Percentiles rank a stretch among this genome's conserved stretches.
phyloP scores from a whole-genome alignment of 2,888 invertebrate genomes.

The Cantharis lateralis region DNA sequence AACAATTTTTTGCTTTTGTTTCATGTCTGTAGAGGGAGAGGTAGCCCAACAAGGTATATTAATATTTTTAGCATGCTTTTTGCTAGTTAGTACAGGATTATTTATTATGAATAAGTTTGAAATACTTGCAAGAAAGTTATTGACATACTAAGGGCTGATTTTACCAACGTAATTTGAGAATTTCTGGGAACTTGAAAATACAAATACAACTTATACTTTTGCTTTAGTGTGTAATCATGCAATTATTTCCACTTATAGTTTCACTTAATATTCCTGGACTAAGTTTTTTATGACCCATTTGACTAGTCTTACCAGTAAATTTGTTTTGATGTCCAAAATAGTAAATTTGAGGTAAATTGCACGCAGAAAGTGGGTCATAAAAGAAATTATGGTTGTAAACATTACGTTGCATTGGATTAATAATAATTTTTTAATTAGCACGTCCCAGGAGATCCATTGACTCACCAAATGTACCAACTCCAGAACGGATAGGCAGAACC shows the following conservation, averaged over 20 bases:
- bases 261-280: neutral
- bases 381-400: neutral
- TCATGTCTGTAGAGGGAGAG: conserved; percentile 63
- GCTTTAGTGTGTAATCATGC: neutral
- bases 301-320: neutral
- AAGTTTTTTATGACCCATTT: conserved; percentile 8
- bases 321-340: neutral
- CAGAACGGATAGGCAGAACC: conserved; percentile 63
- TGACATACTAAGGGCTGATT: too few relatives aligned
- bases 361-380: conserved; percentile 1
- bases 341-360: neutral
- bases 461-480: conserved; percentile 60
- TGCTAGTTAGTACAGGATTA: neutral
- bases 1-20: conserved; percentile 45
- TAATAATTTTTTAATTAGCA: conserved; percentile 55
- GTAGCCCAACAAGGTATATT: conserved; percentile 67
- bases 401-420: neutral
- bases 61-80: conserved; percentile 26
- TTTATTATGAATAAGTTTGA: neutral
- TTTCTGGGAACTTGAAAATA: too few relatives aligned
- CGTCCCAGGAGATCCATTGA: conserved; percentile 69
- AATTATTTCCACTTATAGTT: neutral
- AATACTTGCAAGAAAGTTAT: neutral
- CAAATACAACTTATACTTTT: too few relatives aligned
- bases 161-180: too few relatives aligned